Evolutionary conservation across 2,113 vertebrate species (phyloP), one percentile per base, ranked within the genome.

Genomic region (Vidua chalybeata): DNA sequence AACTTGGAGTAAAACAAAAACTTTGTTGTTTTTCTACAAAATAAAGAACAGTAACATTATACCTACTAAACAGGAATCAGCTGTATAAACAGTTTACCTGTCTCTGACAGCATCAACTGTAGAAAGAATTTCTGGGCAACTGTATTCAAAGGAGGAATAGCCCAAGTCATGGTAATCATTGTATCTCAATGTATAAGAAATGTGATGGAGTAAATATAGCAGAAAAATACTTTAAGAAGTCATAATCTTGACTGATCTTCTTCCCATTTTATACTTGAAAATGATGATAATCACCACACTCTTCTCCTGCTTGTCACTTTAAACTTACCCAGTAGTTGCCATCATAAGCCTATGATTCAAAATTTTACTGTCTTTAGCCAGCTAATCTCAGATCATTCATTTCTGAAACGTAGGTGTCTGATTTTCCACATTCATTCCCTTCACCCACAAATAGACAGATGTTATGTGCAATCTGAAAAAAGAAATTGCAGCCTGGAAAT

Each of bases 1-100:
- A 98, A 98, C 98, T 98, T 97, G 95, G 94, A 98, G 94, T 97
- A 97, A 96, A 93, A 97, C 61, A 93, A 97, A 96, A 97, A 92
- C 92, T 97, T 97, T 3, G 23, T 51, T 97, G 93, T 94, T 97
- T 96, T 94, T 58, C 94, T 78, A 79, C 66, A 90, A 96, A 96
- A 96, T 64, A 97, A 97, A 97, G 95, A 95, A 84, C 76, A 94
- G 85, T 88, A 97, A 96, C 84, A 83, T 88, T 90, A 95, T 83
- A 94, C 76, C 81, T 89, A 63, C 81, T 83, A 96, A 97, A 96
- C 90, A 95, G 94, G 95, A 96, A 94, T 96, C 97, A 97, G 97
- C 97, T 97, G 97, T 95, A 89, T 86, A 97, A 97, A 98, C 75
- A 96, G 61, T 92, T 97, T 93, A 97, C 96, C 97, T 97, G 96